Evolutionary conservation across 2,113 vertebrate genomes (phyloP), one percentile per base, ranked within the genome.

Genomic region (Sinocyclocheilus rhinocerous): DNA sequence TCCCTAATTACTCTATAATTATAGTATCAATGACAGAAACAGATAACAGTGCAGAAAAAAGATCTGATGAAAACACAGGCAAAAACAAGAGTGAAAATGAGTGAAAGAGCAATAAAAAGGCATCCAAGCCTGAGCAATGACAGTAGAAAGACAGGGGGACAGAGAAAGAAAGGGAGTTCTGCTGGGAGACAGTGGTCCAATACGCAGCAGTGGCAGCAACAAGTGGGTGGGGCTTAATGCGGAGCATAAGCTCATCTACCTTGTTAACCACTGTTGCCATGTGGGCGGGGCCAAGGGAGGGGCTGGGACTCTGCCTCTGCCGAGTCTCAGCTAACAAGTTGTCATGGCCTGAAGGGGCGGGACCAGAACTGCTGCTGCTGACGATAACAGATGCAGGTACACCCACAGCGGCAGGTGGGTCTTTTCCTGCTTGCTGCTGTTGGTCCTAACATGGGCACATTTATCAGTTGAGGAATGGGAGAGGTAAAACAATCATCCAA

Each of bases 301-400:
- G 94, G 86, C 94, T 90, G 90, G 91, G 91, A 90, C 89, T 93
- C 90, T 91, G 91, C 91, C 91, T 92, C 87, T 90, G 92, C 90
- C 89, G 92, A 63, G 93, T 92, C 87, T 95, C 93, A 84, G 93
- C 86, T 93, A 94, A 94, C 77, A 91, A 90, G 92, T 89, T 93
- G 92, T 93, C 93, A 93, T 92, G 92, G 92, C 91, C 93, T 92
- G 94, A 90, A 83, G 92, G 93, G 91, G 93, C 89, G 76, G 92
- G 89, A 92, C 94, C 93, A 92, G 93, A 87, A 93, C 92, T 86
- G 90, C 88, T 93, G 94, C 96, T 95, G 95, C 96, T 97, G 95
- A 98, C 95, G 96, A 97, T 97, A 94, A 97, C 95, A 89, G 97
- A 97, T 86, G 97, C 96, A 36, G 96, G 97, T 87, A 96, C 94